phyloP scores from a whole-genome alignment of 2,888 invertebrate species.

The Xylota segnis region DNA sequence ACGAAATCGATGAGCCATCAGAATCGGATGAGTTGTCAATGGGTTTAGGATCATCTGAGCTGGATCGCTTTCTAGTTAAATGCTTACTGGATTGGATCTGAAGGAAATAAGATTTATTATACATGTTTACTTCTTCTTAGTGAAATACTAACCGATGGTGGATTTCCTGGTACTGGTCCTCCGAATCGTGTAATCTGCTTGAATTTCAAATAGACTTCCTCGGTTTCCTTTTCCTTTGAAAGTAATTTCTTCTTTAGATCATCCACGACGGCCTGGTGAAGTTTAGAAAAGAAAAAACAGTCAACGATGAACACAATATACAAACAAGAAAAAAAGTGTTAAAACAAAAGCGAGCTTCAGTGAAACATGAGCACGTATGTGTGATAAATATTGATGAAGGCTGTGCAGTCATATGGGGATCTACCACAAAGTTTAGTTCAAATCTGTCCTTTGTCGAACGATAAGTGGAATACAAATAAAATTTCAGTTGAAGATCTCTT shows the following conservation, averaged over 20 bases:
- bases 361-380: too few species aligned
- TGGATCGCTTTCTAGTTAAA: conserved; percentile 13
- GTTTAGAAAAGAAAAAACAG: not conserved
- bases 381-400: too few species aligned
- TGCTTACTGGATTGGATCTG: conserved; percentile 26
- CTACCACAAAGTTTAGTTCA: too few species aligned
- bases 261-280: conserved; percentile 8
- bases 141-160: conserved; percentile 11
- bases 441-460: too few species aligned
- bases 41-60: conserved; percentile 46
- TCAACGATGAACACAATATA: too few species aligned
- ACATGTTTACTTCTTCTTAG: not conserved
- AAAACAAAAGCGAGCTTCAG: too few species aligned
- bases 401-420: too few species aligned
- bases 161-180: not conserved
- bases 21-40: conserved; percentile 52
- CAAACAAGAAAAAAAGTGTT: too few species aligned
- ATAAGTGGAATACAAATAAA: too few species aligned
- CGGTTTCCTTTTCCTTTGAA: conserved; percentile 39
- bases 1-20: conserved; percentile 50
- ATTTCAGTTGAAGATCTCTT: too few species aligned
- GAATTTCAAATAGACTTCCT: conserved; percentile 34
- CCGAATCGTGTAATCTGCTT: conserved; percentile 15
- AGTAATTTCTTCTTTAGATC: conserved; percentile 33
- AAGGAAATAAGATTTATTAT: not conserved